Base-by-base conservation (phyloP, 2,888 invertebrate species). In the Drosophila bunnanda region DNA sequence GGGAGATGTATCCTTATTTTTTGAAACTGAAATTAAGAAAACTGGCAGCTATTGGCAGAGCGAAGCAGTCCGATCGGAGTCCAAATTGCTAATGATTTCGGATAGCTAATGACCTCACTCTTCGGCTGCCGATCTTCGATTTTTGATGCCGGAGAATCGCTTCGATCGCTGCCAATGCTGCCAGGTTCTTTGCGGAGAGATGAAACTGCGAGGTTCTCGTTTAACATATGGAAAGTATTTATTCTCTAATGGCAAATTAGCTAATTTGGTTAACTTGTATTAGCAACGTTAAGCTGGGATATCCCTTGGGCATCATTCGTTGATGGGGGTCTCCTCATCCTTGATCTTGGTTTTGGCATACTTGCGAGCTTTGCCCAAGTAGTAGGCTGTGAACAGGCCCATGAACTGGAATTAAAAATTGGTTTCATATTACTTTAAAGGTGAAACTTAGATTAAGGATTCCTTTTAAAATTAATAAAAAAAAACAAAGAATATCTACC, bases 301-400 rank as follows among this genome's bases (percentile, higher is more conserved):
- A 13, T 59, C 38, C 36, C 30, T 39, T 32, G 30, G 48, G 58
- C 79, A 48, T 86, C 72, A 67, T 17, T 79, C 82, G 54, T 75
- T 85, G 17, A 83, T 87, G 55, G 88, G 83, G 46, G 76, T 56
- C 71, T 88, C 88, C 13, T 83, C 83, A 13, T 83, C 83, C 82
- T 83, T 83, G 38, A 78, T 70, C 53, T 83, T 83, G 52, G 75
- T 69, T 41, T 72, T 72, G 54, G 72, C 72, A 50, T 82, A 53
- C 56, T 84, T 84, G 43, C 83, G 85, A 10, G 83, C 83, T 28
- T 82, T 84, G 62, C 83, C 83, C 83, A 83, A 79, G 36, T 82
- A 55, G 46, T 55, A 83, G 12, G 80, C 83, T 0, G 75, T 61
- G 22, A 88, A 68, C 20, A 84, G 34, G 4, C 88, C 75, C 57